Evolutionary conservation across 1,140 invertebrate genomes (phyloP), one percentile per base, ranked within the genome.

Genomic region (Drosophila setifemur): DNA sequence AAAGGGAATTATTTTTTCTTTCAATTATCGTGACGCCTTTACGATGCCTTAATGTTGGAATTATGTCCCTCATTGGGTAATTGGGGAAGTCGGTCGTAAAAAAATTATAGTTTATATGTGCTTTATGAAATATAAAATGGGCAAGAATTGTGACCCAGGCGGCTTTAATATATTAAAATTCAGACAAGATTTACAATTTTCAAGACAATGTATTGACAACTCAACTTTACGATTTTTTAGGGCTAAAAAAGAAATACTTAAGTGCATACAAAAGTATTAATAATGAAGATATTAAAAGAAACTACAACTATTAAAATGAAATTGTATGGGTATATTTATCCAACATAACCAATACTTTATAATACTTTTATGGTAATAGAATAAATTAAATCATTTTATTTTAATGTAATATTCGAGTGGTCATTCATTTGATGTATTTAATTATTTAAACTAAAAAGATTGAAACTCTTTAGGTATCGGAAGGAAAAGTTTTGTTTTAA

Each of bases 11-110:
- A 2, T 28, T 60, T 63, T 82, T 77, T 60, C 50, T 58, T 44
- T 61, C 57, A 83, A 83, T 83, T 77, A 83, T 83, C 78, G 77
- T 77, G 78, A 83, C 78, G 78, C 55, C 68, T 85, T 86, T 85
- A 85, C 60, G 79, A 86, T 52, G 60, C 60, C 43, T 64, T 86
- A 74, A 85, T 85, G 79, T 79, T 72, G 66, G 86, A 85, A 85
- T 71, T 85, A 67, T 85, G 55, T 63, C 81, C 55, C 55, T 52
- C 69, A 73, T 82, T 67, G 73, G 76, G 64, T 19, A 44, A 35
- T 39, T 47, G 45, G 31, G 39, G 23, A 63, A 60, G 40, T 63
- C 37, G 71, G 39, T 68, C 29, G 73, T 85, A 79, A 86, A 77
- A 78, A 85, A 68, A 58, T 68, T 58, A 85, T 85, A 63, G 37